phyloP scores from a whole-genome alignment of 2,113 vertebrate genomes.

The Thunnus thynnus region DNA sequence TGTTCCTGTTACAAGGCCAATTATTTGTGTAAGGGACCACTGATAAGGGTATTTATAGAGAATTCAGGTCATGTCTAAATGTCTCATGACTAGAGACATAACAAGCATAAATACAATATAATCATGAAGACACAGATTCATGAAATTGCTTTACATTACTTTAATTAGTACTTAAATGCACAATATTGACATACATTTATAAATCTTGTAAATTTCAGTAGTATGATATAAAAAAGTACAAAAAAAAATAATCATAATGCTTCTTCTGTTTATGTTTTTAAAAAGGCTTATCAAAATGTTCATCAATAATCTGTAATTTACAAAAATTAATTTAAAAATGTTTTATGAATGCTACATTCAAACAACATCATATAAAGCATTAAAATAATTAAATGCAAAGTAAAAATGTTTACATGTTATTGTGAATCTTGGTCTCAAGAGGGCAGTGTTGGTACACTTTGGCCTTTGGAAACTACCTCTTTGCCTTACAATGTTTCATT shows the following conservation, averaged over 20 bases:
- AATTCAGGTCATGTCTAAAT: not conserved
- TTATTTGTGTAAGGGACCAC: not conserved
- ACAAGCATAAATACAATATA: not conserved
- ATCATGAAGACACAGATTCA: not conserved
- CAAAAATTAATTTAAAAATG: no score
- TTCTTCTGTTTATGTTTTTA: not conserved
- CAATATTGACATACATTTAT: not conserved
- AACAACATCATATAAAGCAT: not conserved
- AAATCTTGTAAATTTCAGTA: not conserved
- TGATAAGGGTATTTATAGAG: not conserved
- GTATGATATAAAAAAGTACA: not conserved
- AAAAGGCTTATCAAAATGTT: not conserved
- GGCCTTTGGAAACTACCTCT: not conserved
- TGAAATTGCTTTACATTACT: not conserved
- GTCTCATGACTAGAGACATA: not conserved
- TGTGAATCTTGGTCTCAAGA: conserved; percentile 1
- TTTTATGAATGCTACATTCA: not conserved
- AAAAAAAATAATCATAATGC: not conserved
- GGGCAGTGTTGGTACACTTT: conserved; percentile 17
- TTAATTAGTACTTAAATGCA: conserved; percentile 2
- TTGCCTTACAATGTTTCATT: not conserved
- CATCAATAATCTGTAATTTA: not conserved
- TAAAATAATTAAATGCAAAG: not conserved
- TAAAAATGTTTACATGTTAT: not conserved
- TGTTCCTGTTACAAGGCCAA: not conserved